These are phyloP conservation scores for Craseonycteris thonglongyai DNA, from an alignment of 2,113 vertebrate genomes.

Conservation along the genomic window DNA sequence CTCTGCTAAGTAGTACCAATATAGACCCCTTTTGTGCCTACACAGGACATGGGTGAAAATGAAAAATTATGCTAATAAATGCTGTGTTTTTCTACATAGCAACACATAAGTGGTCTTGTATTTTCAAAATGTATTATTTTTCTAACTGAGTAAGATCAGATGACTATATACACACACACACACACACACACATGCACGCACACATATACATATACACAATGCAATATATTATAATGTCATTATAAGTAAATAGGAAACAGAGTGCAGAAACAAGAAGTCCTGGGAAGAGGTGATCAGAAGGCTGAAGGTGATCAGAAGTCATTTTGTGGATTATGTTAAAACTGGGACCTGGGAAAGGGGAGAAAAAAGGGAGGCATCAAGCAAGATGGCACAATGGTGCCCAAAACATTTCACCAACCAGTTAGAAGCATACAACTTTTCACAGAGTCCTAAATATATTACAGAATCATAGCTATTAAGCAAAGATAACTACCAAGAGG, in stretches of 20 bases:
- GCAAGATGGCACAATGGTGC: not conserved
- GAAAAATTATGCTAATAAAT: not conserved
- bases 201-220: too few relatives aligned
- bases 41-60: not conserved
- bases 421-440: not conserved
- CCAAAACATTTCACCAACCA: not conserved
- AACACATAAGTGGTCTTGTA: not conserved
- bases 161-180: not conserved
- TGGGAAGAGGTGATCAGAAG: not conserved
- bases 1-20: not conserved
- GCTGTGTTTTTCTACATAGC: not conserved
- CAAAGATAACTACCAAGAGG: not conserved
- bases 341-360: not conserved
- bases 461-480: not conserved
- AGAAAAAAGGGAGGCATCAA: not conserved
- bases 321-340: not conserved
- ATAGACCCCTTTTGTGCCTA: not conserved
- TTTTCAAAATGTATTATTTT: not conserved
- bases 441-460: not conserved
- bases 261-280: not conserved
- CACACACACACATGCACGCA: too few relatives aligned
- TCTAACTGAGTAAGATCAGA: not conserved
- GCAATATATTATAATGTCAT: not conserved
- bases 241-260: not conserved
- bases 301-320: not conserved